These are phyloP conservation scores for Enteromius radiatus DNA, from an alignment of 2,797 vertebrate genomes.

Conservation along the genomic window DNA sequence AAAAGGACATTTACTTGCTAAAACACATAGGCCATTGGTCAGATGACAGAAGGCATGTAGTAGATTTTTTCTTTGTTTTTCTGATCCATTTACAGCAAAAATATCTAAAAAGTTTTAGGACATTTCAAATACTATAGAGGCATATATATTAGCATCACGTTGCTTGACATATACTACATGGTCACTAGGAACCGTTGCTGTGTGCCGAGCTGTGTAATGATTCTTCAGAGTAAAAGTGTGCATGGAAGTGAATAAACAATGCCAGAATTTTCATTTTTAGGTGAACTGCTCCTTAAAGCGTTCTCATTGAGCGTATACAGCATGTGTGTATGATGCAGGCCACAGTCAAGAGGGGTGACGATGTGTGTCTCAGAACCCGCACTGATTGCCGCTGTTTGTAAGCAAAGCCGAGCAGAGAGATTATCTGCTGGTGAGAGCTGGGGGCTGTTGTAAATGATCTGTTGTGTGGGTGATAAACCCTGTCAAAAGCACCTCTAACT, in stretches of 20 bases:
- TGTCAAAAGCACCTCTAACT: constrained; percentile 59
- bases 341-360: constrained; percentile 45
- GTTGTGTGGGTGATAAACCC: constrained; percentile 61
- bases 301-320: neutral
- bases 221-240: neutral
- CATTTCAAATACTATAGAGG: neutral
- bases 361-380: constrained; percentile 62
- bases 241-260: neutral
- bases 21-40: neutral
- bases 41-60: neutral
- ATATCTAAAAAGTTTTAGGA: neutral
- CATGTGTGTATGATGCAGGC: neutral
- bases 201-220: neutral
- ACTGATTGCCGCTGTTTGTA: constrained; percentile 59
- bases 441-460: constrained; percentile 62
- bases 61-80: neutral
- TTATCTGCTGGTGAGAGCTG: constrained; percentile 59
- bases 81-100: neutral
- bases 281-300: neutral
- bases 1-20: neutral
- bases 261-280: neutral
- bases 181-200: neutral
- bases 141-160: neutral
- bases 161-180: neutral
- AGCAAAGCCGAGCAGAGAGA: constrained; percentile 58